Base-by-base conservation (phyloP, 2,888 invertebrate species). In the Pomacea canaliculata region DNA sequence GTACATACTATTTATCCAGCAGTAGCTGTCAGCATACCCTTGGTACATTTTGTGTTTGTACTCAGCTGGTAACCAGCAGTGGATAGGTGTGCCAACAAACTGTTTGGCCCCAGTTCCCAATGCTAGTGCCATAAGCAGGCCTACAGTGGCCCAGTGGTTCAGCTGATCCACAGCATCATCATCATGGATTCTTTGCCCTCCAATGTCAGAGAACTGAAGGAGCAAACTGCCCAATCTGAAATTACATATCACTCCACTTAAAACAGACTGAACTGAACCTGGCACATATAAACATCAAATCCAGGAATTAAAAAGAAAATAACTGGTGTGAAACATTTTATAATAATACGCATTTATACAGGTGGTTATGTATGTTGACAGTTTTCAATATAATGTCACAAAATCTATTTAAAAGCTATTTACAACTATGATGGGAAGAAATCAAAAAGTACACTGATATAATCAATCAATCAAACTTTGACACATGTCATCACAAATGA, bases 1-100 rank as follows among this genome's bases (percentile, higher is more conserved):
- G 75, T 83, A 83, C 81, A 81, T 81, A 71, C 78, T 79, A 49
- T 73, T 76, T 49, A 83, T 76, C 79, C 79, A 83, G 76, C 82
- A 83, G 65, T 80, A 80, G n/a, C 76, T 80, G 72, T 83, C 78
- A 13, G 79, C 73, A 69, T 83, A 83, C n/a, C 80, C 69, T 65
- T 73, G 72, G 70, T 76, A 79, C n/a, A 75, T 75, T 60, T 78
- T 75, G 37, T 78, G 77, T 27, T 75, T 78, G 73, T 79, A 83
- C 70, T 80, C 68, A 2, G 82, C 81, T 7, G 82, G 82, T 46
- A 76, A 63, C 82, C 82, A 83, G 73, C 82, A 83, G 46, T 80
- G 80, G 66, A 83, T 80, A 19, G 82, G 82, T 8, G 79, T 78
- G 1, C 82, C 82, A 18, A 83, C 82, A 76, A 78, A 83, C 76